Evolutionary conservation across 1,140 invertebrate genomes (phyloP).

Genomic region (Berghia stephanieae): DNA sequence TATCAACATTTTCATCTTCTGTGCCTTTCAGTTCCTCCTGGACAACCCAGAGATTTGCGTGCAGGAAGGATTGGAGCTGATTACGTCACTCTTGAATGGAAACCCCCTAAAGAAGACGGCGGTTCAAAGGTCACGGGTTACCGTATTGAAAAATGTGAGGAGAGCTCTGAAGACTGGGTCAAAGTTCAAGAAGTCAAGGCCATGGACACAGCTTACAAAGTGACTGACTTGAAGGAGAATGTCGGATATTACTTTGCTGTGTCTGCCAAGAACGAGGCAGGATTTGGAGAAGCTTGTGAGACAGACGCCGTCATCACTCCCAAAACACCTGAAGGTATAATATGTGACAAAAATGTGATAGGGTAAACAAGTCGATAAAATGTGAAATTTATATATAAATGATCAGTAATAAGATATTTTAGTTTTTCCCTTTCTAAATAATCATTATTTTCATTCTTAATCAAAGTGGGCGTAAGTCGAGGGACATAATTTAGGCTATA

Average conservation of each 20-base stretch:
- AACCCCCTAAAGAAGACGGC: constrained; percentile 87
- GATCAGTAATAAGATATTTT: too few species aligned
- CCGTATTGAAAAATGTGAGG: constrained; percentile 61
- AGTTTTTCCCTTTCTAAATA: too few species aligned
- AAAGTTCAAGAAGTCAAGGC: constrained; percentile 47
- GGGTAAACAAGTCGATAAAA: too few species aligned
- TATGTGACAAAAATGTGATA: too few species aligned
- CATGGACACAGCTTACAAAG: constrained; percentile 74
- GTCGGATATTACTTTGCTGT: constrained; percentile 96
- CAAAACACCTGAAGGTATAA: constrained; percentile 45
- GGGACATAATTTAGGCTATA: too few species aligned
- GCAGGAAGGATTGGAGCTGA: constrained; percentile 92
- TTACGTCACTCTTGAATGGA: constrained; percentile 94
- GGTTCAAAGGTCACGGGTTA: constrained; percentile 81
- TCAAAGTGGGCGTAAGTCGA: too few species aligned
- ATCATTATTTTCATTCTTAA: too few species aligned
- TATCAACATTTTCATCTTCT: too few species aligned
- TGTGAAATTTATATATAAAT: too few species aligned
- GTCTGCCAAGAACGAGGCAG: constrained; percentile 96
- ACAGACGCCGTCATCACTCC: constrained; percentile 80
- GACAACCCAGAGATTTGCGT: constrained; percentile 90
- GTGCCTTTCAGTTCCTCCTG: constrained; percentile 86
- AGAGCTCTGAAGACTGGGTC: constrained; percentile 43
- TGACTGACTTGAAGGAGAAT: constrained; percentile 85
- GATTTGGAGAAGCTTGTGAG: constrained; percentile 88